These are phyloP conservation scores for Coreius guichenoti DNA, from an alignment of 2,797 vertebrate species.

Conservation along the genomic window DNA sequence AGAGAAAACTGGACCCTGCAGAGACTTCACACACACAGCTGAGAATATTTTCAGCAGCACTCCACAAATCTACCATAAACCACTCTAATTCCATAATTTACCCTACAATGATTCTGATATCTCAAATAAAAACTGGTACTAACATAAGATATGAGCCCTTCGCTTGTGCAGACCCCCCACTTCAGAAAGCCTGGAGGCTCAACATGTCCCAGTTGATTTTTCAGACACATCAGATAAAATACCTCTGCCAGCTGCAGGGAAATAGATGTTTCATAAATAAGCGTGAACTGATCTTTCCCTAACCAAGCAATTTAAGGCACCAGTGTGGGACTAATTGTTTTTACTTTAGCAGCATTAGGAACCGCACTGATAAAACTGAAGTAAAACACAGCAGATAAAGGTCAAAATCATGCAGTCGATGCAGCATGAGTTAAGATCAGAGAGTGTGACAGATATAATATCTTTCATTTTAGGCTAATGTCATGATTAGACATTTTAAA, in stretches of 20 bases:
- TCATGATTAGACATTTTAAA: neutral
- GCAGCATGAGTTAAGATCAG: neutral
- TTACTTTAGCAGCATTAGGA: slow-evolving; percentile 14
- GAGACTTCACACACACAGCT: neutral
- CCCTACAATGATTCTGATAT: neutral
- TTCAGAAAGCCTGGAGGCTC: slow-evolving; percentile 15
- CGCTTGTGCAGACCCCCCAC: slow-evolving; percentile 15
- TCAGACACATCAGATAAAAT: slow-evolving; percentile 38
- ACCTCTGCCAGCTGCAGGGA: slow-evolving; percentile 9
- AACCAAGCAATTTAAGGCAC: slow-evolving; percentile 22
- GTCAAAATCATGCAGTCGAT: slow-evolving; percentile 10
- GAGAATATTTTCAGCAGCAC: neutral
- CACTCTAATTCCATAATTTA: slow-evolving; percentile 3
- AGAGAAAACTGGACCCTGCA: slow-evolving; percentile 10
- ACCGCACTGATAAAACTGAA: neutral
- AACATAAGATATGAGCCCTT: neutral
- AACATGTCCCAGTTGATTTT: slow-evolving; percentile 37
- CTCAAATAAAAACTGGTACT: neutral
- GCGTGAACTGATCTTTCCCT: slow-evolving; percentile 19
- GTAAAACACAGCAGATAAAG: slow-evolving; percentile 1
- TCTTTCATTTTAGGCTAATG: slow-evolving; percentile 1
- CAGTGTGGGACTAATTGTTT: slow-evolving; percentile 38
- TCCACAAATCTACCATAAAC: neutral
- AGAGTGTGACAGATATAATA: slow-evolving; percentile 5
- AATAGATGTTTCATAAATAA: slow-evolving; percentile 24